phyloP scores from a whole-genome alignment of 2,113 vertebrate genomes.

The Notothenia coriiceps region DNA sequence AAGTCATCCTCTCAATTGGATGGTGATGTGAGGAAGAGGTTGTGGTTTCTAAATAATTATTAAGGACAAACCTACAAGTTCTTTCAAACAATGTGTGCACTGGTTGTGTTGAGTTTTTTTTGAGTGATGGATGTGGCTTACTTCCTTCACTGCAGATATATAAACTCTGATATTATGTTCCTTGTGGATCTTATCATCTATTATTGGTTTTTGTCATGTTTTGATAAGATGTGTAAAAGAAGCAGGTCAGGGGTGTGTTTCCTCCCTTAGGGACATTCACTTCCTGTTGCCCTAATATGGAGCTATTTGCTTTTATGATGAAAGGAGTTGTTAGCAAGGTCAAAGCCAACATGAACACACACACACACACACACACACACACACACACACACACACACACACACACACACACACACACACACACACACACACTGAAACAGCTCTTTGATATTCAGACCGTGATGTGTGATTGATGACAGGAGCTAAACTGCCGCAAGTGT shows the following conservation, averaged over 20 bases:
- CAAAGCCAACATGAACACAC: not conserved
- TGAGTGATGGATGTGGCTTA: not conserved
- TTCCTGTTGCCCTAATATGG: slow-evolving; percentile 14
- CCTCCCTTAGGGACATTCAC: not conserved
- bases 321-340: slow-evolving; percentile 42
- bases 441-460: slow-evolving; percentile 44
- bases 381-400: slow-evolving; percentile 5
- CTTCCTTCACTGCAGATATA: not conserved
- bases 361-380: no score
- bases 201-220: not conserved
- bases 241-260: not conserved
- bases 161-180: not conserved
- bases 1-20: not conserved
- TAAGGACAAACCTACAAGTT: not conserved
- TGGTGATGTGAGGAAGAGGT: not conserved
- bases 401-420: slow-evolving; percentile 4
- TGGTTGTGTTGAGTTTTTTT: not conserved
- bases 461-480: slow-evolving; percentile 34
- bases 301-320: slow-evolving; percentile 17
- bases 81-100: not conserved
- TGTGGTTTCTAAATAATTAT: not conserved
- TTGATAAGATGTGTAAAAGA: slow-evolving; percentile 8
- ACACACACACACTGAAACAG: not conserved
- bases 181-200: not conserved
- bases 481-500: slow-evolving; percentile 11